Conservation (phyloP, 2,888 invertebrate species). For the Choristoneura rosaceana region DNA sequence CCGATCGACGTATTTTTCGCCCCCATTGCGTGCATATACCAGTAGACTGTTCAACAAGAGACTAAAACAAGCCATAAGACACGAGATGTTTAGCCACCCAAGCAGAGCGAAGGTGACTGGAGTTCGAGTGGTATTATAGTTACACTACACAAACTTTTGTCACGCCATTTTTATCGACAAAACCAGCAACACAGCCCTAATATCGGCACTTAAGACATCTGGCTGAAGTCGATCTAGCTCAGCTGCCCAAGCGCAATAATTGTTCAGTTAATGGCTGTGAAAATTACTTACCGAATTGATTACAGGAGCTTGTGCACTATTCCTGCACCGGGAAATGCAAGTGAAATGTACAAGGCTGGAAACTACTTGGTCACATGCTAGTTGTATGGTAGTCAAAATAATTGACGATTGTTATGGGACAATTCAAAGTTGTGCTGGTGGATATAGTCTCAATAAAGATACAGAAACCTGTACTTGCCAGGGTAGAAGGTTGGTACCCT, state of each 20-base stretch:
- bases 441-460: too few relatives aligned
- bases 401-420: neutral
- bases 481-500: too few relatives aligned
- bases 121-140: too few relatives aligned
- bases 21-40: too few relatives aligned
- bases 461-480: too few relatives aligned
- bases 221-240: slow-evolving; percentile 29
- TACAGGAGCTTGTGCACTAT: slow-evolving; percentile 37
- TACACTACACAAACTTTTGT: neutral
- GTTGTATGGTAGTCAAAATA: neutral
- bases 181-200: neutral
- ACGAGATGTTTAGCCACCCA: too few relatives aligned
- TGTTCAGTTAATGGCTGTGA: slow-evolving; percentile 36
- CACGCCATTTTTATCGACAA: neutral
- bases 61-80: too few relatives aligned
- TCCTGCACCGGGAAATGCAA: slow-evolving; percentile 23
- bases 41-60: too few relatives aligned
- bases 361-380: neutral
- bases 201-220: slow-evolving; percentile 30
- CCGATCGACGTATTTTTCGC: too few relatives aligned
- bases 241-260: slow-evolving; percentile 34
- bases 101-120: too few relatives aligned
- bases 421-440: too few relatives aligned
- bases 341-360: neutral
- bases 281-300: slow-evolving; percentile 41